Percentiles rank a stretch among this genome's conserved stretches.
phyloP scores from a whole-genome alignment of 2,797 vertebrate species.

The Pterois miles region DNA sequence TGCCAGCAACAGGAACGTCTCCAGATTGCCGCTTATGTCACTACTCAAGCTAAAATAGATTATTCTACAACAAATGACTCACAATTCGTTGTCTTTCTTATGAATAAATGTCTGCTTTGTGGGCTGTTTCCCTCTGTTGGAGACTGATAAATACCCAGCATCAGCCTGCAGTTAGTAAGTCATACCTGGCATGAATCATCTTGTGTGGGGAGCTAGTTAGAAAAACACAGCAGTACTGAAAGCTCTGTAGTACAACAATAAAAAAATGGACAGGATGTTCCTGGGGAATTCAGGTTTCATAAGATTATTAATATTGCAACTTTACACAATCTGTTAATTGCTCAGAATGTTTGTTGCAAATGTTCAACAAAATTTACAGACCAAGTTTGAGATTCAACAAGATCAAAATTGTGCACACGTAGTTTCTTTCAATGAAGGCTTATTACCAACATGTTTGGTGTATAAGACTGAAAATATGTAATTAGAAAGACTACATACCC shows the following conservation, averaged over 20 bases:
- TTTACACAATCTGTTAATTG: neutral
- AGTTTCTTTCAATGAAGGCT: too few species aligned
- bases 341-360: neutral
- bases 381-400: neutral
- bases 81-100: neutral
- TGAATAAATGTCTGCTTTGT: conserved; percentile 6
- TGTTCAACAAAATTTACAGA: neutral
- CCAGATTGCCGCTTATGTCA: conserved; percentile 8
- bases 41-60: neutral
- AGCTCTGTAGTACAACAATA: neutral
- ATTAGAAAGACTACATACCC: too few species aligned
- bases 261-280: neutral
- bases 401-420: too few species aligned
- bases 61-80: conserved; percentile 29
- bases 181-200: conserved; percentile 5
- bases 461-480: too few species aligned
- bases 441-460: too few species aligned
- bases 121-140: conserved; percentile 1
- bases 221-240: neutral
- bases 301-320: neutral
- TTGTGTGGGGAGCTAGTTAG: neutral
- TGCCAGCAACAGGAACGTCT: neutral
- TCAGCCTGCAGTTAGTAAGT: neutral
- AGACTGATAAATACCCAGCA: neutral
- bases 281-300: neutral